phyloP scores from a whole-genome alignment of 2,888 invertebrate species.

The Fissipunctia ypsillon region DNA sequence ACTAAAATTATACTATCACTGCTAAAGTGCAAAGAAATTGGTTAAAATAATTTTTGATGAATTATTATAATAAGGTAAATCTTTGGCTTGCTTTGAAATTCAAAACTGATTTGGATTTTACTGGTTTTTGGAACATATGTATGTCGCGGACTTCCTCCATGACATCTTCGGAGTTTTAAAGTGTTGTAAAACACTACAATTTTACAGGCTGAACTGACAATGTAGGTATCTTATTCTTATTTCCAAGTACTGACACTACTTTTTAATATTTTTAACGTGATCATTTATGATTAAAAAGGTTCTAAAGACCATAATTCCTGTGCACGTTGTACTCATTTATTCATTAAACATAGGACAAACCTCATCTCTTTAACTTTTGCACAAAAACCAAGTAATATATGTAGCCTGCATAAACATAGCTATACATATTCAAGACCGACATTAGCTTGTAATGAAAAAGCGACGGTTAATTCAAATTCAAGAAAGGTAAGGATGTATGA shows the following conservation, averaged over 20 bases:
- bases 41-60: background rate
- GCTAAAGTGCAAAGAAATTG: background rate
- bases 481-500: conserved; percentile 61
- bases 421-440: conserved; percentile 81
- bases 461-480: conserved; percentile 78
- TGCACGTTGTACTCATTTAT: conserved; percentile 8
- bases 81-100: background rate
- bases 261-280: background rate
- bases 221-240: background rate
- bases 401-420: conserved; percentile 65
- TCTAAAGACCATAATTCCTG: background rate
- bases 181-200: background rate
- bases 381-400: conserved; percentile 31
- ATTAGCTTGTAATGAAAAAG: conserved; percentile 81
- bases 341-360: conserved; percentile 32
- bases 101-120: background rate
- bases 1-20: background rate
- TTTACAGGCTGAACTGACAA: too few relatives aligned
- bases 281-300: conserved; percentile 1
- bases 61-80: background rate
- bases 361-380: conserved; percentile 29
- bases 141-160: background rate
- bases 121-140: background rate
- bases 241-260: background rate
- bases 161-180: too few relatives aligned